These are phyloP conservation scores for Psylliodes chrysocephalus DNA, from an alignment of 2,888 invertebrate genomes.

Conservation along the genomic window DNA sequence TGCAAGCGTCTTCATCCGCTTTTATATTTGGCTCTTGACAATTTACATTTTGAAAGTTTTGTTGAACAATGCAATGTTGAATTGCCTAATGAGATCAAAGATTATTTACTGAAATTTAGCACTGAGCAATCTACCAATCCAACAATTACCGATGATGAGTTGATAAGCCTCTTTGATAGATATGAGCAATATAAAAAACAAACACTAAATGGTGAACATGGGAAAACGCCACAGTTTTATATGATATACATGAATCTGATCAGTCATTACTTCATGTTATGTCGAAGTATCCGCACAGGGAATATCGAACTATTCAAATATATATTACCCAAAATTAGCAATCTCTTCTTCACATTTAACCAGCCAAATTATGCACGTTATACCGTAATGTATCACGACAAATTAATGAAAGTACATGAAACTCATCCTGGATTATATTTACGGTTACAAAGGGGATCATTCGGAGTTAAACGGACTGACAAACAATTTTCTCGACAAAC, in stretches of 20 bases:
- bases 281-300: not conserved
- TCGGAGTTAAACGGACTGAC: constrained; percentile 36
- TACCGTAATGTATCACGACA: constrained; percentile 41
- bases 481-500: no score
- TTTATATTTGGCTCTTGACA: no score
- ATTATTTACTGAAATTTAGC: no score
- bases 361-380: constrained; percentile 30
- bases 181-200: not conserved
- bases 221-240: no score
- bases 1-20: no score
- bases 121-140: no score
- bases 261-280: not conserved
- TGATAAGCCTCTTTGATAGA: not conserved
- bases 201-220: not conserved
- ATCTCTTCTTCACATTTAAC: constrained; percentile 13
- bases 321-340: not conserved
- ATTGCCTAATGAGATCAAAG: no score
- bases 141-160: no score
- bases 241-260: not conserved
- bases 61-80: no score
- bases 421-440: constrained; percentile 25
- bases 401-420: constrained; percentile 17
- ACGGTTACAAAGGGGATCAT: constrained; percentile 27
- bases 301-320: not conserved
- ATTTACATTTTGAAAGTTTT: no score